Evolutionary conservation across 2,797 vertebrate genomes (phyloP), one percentile per base, ranked within the genome.

Genomic region (Pterois miles): DNA sequence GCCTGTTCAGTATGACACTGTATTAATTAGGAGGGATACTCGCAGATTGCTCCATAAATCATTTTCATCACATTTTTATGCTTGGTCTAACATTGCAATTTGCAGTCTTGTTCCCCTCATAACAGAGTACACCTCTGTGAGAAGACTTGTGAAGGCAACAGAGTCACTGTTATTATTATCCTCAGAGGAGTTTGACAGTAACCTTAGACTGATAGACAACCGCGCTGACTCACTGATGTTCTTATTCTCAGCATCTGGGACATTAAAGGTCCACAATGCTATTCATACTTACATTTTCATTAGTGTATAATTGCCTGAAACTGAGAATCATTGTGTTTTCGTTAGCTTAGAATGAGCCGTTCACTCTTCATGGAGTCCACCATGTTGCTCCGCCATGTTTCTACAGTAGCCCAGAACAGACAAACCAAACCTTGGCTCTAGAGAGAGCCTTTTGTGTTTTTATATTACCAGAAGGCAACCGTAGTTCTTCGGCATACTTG

Each of bases 21-120:
- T 66, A 83, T 89, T 92, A 91, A 93, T 92, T 90, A 89, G 86
- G 82, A 83, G 76, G 76, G 80, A 91, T 84, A 78, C 71, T 79
- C 20, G 4, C 76, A 82, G 85, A 88, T 86, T 87, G 84, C 75
- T 85, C 73, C 89, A 91, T 91, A 88, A 92, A 92, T 92, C 89
- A 91, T 85, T 85, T 83, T 62, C 48, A 65, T 74, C 54, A 56
- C 53, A 65, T 79, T 85, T 90, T 85, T 83, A 91, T 85, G 89
- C 78, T 89, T 57, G 78, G 77, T 82, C 57, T 85, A 76, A 88
- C 83, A 67, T 46, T 68, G 50, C 64, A 88, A 90, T 93, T 86
- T 90, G 79, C 80, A 78, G 22, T 91, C 81, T 79, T 88, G 85
- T 92, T 92, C 80, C 74, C 53, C 71, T 89, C 81, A 86, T 86